Evolutionary conservation across 2,888 invertebrate species (phyloP).

Genomic region (Marasmarcha lunaedactyla): DNA sequence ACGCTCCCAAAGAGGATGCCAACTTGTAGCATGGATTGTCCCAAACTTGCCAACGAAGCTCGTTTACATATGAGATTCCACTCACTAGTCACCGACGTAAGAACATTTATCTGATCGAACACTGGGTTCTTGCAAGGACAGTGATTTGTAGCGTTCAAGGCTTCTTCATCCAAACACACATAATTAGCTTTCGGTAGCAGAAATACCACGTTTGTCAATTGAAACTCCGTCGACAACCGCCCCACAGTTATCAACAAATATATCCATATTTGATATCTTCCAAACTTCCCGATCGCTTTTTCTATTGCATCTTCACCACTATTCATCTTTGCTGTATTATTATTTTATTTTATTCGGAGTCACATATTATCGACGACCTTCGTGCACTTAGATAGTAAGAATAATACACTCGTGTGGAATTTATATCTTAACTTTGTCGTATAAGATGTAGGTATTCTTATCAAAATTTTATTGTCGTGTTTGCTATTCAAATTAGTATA

Average conservation of each 20-base stretch:
- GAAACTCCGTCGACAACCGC: not conserved
- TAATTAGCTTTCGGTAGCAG: constrained; percentile 49
- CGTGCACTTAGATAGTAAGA: no score
- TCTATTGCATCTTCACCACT: constrained; percentile 29
- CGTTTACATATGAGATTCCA: constrained; percentile 67
- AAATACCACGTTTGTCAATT: constrained; percentile 41
- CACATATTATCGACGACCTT: no score
- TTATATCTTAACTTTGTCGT: no score
- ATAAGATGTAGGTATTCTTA: no score
- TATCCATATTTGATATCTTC: constrained; percentile 57
- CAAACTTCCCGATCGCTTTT: constrained; percentile 52
- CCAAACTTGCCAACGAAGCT: constrained; percentile 48
- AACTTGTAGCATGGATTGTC: constrained; percentile 54
- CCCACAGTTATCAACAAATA: constrained; percentile 24
- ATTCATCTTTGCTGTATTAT: no score
- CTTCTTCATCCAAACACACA: constrained; percentile 29
- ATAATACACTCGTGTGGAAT: no score
- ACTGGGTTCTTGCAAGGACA: constrained; percentile 38
- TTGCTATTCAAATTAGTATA: no score
- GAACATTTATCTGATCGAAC: constrained; percentile 51
- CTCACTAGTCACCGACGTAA: constrained; percentile 60
- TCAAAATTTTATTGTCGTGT: no score
- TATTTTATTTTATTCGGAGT: no score
- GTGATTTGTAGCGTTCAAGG: constrained; percentile 22
- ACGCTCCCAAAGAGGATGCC: constrained; percentile 59